Evolutionary conservation across 2,888 invertebrate genomes (phyloP), one percentile per base, ranked within the genome.

Genomic region (Parnassius smintheus): DNA sequence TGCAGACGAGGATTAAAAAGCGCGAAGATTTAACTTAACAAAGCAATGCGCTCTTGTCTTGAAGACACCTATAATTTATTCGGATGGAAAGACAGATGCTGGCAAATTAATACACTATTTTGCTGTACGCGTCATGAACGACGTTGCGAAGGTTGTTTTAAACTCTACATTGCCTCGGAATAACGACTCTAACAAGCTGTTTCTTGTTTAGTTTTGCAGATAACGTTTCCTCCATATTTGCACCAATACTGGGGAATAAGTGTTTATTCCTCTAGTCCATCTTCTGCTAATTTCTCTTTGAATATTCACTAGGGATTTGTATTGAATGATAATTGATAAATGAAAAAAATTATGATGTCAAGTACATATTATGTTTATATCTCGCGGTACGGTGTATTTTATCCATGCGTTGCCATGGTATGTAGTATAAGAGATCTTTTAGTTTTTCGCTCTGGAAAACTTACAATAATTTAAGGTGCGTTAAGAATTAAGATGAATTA

Each of bases 391-490:
- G 66, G 53, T 70, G 70, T 41, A 62, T 58, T 8, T 56, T 8
- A 59, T 65, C 57, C 70, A 73, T 70, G 22, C 62, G 65, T 56
- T 72, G 70, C 72, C 72, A 71, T 9, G 71, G 68, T 10, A 69
- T 35, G 10, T 44, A 45, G 50, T 72, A 73, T 4, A 68, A 66
- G 0, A 66, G 61, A 45, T 66, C 57, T 2, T 51, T 65, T 12
- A 71, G 49, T 44, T 68, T 69, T 46, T 69, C 68, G 35, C 70
- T 72, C 72, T 72, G 64, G 9, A 68, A 67, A 13, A 48, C 7
- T 48, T 48, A 12, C 1, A 48, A 13, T 7, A 48, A 46, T 46
- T 46, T 25, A 25, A 4, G 25, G 25, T 25, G 25, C 25, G 12
- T 46, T 46, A 1, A 11, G 46, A 48, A n/a, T 46, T 46, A 1